phyloP scores from a whole-genome alignment of 2,888 invertebrate species.

The Mactromeris polynyma region DNA sequence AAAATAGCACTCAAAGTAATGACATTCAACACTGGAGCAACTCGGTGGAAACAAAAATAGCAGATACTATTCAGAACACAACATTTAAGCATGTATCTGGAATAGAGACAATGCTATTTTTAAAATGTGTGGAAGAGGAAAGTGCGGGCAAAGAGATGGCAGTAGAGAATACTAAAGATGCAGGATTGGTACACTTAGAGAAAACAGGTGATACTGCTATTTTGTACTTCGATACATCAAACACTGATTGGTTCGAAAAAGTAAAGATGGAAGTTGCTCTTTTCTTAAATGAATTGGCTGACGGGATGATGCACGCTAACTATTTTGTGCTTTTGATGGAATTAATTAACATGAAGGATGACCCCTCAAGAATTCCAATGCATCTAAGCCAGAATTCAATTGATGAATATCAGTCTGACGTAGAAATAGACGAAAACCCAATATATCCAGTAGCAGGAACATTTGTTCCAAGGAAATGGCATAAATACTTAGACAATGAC shows the following conservation, averaged over 20 bases:
- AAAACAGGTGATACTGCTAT: not conserved
- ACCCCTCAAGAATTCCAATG: not conserved
- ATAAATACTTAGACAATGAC: conserved; percentile 64
- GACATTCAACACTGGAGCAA: not conserved
- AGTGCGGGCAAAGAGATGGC: not conserved
- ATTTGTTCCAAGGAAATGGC: conserved; percentile 61
- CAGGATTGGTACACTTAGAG: not conserved
- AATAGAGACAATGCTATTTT: not conserved
- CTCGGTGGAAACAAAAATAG: not conserved
- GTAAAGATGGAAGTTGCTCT: not conserved
- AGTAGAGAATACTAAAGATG: not conserved
- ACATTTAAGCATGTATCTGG: not conserved
- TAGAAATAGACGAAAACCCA: not conserved
- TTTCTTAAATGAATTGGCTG: not conserved
- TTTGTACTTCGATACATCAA: not conserved
- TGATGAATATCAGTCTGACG: not conserved
- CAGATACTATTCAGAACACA: not conserved
- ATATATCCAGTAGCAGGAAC: conserved; percentile 59
- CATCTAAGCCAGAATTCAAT: not conserved
- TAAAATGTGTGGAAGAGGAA: not conserved
- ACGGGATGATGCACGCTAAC: not conserved
- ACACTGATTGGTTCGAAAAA: not conserved
- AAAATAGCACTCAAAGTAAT: not conserved
- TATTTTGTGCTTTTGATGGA: not conserved
- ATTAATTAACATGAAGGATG: not conserved